Evolutionary conservation across 2,797 vertebrate species (phyloP).

Genomic region (Sciurus vulgaris): DNA sequence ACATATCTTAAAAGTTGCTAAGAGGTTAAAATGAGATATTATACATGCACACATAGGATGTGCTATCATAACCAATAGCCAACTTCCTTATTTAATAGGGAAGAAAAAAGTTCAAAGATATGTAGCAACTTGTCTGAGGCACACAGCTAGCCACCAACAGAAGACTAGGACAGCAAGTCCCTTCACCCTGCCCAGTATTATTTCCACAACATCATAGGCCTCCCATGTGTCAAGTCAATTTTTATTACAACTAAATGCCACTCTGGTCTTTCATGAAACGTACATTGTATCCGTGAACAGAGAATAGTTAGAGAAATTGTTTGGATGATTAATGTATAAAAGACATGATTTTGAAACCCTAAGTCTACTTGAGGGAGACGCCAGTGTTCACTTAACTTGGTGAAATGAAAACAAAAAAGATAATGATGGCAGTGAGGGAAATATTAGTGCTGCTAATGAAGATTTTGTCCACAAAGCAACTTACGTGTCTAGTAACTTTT

Average conservation of each 20-base stretch:
- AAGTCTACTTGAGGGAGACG: not conserved
- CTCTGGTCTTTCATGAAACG: slow-evolving; percentile 22
- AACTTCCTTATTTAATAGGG: not conserved
- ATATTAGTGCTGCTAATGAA: not conserved
- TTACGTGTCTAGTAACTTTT: not conserved
- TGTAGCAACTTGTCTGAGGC: not conserved
- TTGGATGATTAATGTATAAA: not conserved
- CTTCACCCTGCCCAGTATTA: not conserved
- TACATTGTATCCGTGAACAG: not conserved
- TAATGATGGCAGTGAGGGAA: not conserved
- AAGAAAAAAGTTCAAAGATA: not conserved
- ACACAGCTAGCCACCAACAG: not conserved
- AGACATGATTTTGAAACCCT: slow-evolving; percentile 22
- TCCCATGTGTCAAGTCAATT: not conserved
- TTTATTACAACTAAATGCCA: slow-evolving; percentile 10
- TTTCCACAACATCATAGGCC: not conserved
- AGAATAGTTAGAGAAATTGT: slow-evolving; percentile 2
- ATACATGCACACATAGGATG: not conserved
- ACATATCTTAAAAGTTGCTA: not conserved
- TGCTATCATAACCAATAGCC: not conserved
- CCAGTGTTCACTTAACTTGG: not conserved
- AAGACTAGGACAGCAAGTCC: not conserved
- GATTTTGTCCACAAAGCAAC: slow-evolving; percentile 53
- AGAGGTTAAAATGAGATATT: slow-evolving; percentile 21
- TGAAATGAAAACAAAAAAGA: slow-evolving; percentile 41